Percentiles rank a stretch among this genome's conserved stretches.
Evolutionary conservation across 2,888 invertebrate species (phyloP).

Genomic region (Lomographa bimaculata): DNA sequence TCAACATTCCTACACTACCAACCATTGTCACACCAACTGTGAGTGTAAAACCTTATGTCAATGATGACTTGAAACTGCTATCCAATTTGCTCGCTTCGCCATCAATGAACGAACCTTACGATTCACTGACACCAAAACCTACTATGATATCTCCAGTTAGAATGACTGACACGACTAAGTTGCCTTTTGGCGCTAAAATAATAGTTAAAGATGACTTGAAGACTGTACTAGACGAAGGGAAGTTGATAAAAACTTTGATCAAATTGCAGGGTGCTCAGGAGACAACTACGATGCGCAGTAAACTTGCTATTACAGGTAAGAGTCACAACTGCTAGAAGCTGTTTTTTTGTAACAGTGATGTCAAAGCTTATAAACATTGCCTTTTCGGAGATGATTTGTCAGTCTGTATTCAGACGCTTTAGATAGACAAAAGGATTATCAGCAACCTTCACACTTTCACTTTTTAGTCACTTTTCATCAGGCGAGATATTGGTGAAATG

Average conservation of each 20-base stretch:
- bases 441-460: no score
- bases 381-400: no score
- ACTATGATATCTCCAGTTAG: conserved; percentile 45
- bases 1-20: conserved; percentile 70
- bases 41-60: conserved; percentile 54
- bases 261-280: conserved; percentile 75
- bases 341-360: no score
- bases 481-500: no score
- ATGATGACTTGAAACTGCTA: conserved; percentile 60
- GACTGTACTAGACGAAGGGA: conserved; percentile 68
- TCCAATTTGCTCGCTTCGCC: conserved; percentile 66
- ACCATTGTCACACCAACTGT: conserved; percentile 53
- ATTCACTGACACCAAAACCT: conserved; percentile 58
- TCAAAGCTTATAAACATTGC: no score
- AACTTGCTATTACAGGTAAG: conserved; percentile 71
- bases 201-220: conserved; percentile 66
- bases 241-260: conserved; percentile 76
- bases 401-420: no score
- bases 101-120: conserved; percentile 64
- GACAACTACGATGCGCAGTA: conserved; percentile 66
- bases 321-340: no score
- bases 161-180: conserved; percentile 45
- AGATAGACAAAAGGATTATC: no score
- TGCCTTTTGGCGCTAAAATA: conserved; percentile 68
- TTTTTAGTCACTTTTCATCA: no score